These are phyloP conservation scores for Melanostigma gelatinosum DNA, from an alignment of 2,113 vertebrate species.

Conservation along the genomic window DNA sequence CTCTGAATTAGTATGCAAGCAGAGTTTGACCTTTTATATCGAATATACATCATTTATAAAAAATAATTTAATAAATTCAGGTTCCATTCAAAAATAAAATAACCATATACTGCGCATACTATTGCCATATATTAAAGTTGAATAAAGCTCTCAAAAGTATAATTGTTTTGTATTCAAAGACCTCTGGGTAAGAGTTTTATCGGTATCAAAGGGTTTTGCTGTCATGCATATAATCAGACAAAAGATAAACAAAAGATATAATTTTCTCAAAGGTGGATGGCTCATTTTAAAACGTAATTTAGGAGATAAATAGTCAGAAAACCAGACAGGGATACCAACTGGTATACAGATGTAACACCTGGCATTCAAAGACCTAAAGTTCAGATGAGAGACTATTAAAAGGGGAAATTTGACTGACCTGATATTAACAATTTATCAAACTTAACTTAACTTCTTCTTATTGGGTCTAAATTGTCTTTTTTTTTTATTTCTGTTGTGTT, in stretches of 20 bases:
- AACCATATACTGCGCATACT: background rate
- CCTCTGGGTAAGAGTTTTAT: background rate
- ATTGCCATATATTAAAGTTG: background rate
- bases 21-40: conserved; percentile 25
- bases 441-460: background rate
- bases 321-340: background rate
- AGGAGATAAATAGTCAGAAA: background rate
- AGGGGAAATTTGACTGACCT: background rate
- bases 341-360: background rate
- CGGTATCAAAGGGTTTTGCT: background rate
- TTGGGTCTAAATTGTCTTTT: too few species aligned
- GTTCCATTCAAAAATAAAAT: background rate
- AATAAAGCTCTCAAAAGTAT: background rate
- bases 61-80: background rate
- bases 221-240: background rate
- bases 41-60: conserved; percentile 1
- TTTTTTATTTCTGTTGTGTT: background rate
- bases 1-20: conserved; percentile 53
- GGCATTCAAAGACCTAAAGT: background rate
- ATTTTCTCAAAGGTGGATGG: background rate
- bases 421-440: conserved; percentile 6
- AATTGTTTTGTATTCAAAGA: background rate
- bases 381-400: background rate
- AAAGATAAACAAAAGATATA: background rate
- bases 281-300: background rate